These are phyloP conservation scores for Nephrotoma flavescens DNA, from an alignment of 2,888 invertebrate genomes.

Conservation along the genomic window DNA sequence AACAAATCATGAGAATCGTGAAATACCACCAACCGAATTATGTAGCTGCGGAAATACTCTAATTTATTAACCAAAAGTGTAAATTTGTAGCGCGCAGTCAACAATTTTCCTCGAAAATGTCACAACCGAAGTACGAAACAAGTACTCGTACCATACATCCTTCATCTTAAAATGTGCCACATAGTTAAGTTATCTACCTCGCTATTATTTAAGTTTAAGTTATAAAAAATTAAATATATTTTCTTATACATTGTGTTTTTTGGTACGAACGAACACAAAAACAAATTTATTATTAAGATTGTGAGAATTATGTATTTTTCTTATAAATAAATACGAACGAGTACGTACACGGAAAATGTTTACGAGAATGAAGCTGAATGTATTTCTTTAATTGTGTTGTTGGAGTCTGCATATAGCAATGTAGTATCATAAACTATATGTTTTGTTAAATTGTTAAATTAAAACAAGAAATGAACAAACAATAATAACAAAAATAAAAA, in stretches of 20 bases:
- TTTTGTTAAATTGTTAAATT: not conserved
- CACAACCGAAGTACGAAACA: too few species aligned
- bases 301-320: not conserved
- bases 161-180: not conserved
- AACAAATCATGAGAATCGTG: too few species aligned
- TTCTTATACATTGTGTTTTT: not conserved
- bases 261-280: not conserved
- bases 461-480: not conserved
- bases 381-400: not conserved
- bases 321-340: not conserved
- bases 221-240: not conserved
- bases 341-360: not conserved
- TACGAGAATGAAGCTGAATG: not conserved
- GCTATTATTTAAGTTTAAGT: not conserved
- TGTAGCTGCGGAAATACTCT: too few species aligned
- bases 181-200: not conserved
- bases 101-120: too few species aligned
- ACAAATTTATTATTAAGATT: not conserved
- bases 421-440: not conserved
- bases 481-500: not conserved
- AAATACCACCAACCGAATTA: too few species aligned
- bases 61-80: too few species aligned
- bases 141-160: not conserved
- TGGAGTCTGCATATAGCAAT: not conserved
- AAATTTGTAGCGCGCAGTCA: too few species aligned